These are phyloP conservation scores for Rhabdornis inornatus DNA, from an alignment of 2,113 vertebrate genomes.

Conservation along the genomic window DNA sequence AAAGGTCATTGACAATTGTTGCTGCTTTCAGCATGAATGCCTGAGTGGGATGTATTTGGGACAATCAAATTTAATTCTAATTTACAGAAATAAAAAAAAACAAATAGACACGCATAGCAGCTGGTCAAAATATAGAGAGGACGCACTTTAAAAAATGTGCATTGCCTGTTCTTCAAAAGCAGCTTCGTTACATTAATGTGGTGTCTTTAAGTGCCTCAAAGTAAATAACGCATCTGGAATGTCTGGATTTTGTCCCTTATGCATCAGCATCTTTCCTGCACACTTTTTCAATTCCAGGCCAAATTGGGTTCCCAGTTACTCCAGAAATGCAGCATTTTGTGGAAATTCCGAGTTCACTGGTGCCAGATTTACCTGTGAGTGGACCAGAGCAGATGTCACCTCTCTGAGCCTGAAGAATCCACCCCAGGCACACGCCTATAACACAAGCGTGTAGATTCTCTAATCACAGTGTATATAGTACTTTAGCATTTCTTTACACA, in stretches of 20 bases:
- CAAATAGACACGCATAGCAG: not conserved
- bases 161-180: not conserved
- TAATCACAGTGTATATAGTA: not conserved
- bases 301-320: not conserved
- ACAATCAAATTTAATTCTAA: slow-evolving; percentile 48
- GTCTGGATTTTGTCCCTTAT: slow-evolving; percentile 3
- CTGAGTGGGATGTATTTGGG: slow-evolving; percentile 50
- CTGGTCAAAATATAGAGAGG: not conserved
- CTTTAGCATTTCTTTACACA: slow-evolving; percentile 16
- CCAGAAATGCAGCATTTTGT: not conserved
- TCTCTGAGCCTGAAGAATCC: not conserved
- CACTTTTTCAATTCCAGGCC: not conserved
- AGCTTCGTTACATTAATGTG: not conserved
- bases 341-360: not conserved
- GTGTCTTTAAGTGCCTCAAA: not conserved
- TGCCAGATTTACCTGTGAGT: not conserved
- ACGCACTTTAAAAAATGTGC: not conserved
- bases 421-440: not conserved
- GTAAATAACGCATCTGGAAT: slow-evolving; percentile 25
- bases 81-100: not conserved
- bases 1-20: slow-evolving; percentile 70
- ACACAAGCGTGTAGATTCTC: not conserved
- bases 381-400: not conserved
- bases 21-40: slow-evolving; percentile 63
- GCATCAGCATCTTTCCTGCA: not conserved